Evolutionary conservation across 2,113 vertebrate genomes (phyloP).

Genomic region (Chlorodrepanis virens): DNA sequence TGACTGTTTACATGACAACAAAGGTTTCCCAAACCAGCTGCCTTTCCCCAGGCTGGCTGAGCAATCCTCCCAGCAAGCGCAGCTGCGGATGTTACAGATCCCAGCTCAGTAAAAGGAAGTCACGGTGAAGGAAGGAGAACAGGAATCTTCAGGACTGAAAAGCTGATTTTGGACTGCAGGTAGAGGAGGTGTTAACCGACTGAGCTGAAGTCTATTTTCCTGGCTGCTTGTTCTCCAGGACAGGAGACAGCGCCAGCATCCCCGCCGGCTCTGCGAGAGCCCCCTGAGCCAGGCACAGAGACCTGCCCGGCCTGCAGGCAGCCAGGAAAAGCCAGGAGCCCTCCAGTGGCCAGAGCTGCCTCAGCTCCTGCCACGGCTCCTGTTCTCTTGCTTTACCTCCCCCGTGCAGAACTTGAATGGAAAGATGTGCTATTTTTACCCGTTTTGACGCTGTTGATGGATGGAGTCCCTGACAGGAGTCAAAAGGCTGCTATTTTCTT

Average conservation of each 20-base stretch:
- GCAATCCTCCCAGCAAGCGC: background rate
- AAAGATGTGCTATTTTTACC: background rate
- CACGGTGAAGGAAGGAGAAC: background rate
- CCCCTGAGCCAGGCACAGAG: background rate
- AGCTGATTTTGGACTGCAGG: background rate
- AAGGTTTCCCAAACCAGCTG: background rate
- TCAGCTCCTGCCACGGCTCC: background rate
- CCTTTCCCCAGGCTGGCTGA: background rate
- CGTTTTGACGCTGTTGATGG: background rate
- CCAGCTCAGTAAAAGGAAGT: background rate
- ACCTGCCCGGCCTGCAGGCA: background rate
- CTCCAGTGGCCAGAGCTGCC: background rate
- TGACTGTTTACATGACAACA: background rate
- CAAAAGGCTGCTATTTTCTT: background rate
- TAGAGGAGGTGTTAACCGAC: background rate
- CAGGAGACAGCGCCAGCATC: background rate
- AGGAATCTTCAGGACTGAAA: background rate
- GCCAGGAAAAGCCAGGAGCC: background rate
- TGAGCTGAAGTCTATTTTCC: background rate
- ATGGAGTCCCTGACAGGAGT: background rate
- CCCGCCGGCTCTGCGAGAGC: background rate
- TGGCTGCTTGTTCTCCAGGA: background rate
- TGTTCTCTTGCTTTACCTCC: background rate
- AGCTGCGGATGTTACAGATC: fast-evolving
- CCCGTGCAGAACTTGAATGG: background rate